phyloP scores from a whole-genome alignment of 2,888 invertebrate genomes.

The Drosophila setosimentum region DNA sequence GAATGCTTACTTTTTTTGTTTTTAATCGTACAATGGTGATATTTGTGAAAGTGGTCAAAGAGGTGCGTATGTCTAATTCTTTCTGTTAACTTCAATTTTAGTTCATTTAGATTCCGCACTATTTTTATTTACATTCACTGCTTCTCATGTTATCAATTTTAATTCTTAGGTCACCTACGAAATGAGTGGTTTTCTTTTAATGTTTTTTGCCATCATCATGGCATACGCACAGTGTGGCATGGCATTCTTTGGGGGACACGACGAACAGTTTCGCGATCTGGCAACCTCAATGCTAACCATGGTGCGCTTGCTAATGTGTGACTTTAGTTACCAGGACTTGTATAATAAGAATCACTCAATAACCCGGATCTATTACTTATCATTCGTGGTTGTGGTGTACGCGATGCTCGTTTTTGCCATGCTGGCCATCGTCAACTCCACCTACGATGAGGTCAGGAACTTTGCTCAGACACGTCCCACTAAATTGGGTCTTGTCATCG shows the following conservation, averaged over 20 bases:
- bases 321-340: constrained; percentile 24
- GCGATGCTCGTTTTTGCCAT: constrained; percentile 47
- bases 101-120: not conserved
- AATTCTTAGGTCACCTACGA: constrained; percentile 47
- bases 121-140: not conserved
- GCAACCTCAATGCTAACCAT: constrained; percentile 36
- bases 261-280: constrained; percentile 30
- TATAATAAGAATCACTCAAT: not conserved
- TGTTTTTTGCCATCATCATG: constrained; percentile 40
- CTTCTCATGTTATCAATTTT: not conserved
- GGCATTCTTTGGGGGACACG: constrained; percentile 40
- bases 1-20: constrained; percentile 39
- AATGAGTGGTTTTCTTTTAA: constrained; percentile 43
- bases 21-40: constrained; percentile 62
- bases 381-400: constrained; percentile 49
- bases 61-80: constrained; percentile 20
- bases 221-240: constrained; percentile 52
- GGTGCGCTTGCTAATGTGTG: constrained; percentile 37
- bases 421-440: constrained; percentile 47
- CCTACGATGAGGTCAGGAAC: constrained; percentile 35
- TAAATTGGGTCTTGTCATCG: constrained; percentile 1
- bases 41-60: constrained; percentile 32
- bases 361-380: constrained; percentile 39
- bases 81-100: not conserved
- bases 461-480: not conserved